Conservation (phyloP, 2,888 invertebrate genomes). For the Pseudococcus viburni region DNA sequence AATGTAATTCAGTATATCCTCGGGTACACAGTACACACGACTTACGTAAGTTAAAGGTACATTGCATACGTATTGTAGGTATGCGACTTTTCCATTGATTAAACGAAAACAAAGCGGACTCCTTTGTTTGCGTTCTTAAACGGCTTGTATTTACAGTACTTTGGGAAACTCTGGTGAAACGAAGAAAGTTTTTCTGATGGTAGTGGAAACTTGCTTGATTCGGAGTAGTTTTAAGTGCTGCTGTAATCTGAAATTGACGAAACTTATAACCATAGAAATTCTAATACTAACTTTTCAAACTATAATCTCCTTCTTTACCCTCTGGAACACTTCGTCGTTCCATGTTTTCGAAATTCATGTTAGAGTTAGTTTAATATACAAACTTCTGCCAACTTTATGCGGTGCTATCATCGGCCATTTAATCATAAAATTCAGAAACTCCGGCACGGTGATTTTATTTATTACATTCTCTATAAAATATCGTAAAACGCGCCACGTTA, state of each 20-base stretch:
- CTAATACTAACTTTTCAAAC: slow-evolving; percentile 61
- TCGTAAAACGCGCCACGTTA: slow-evolving; percentile 13
- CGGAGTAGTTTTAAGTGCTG: slow-evolving; percentile 54
- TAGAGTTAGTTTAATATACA: slow-evolving; percentile 58
- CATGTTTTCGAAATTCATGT: slow-evolving; percentile 50
- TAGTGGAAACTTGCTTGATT: slow-evolving; percentile 50
- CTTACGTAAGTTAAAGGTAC: no score
- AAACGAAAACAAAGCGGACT: slow-evolving; percentile 33
- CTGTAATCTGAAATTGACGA: slow-evolving; percentile 61
- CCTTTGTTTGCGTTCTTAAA: slow-evolving; percentile 51
- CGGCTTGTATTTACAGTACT: slow-evolving; percentile 46
- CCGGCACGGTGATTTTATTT: slow-evolving; percentile 63
- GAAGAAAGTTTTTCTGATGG: slow-evolving; percentile 50
- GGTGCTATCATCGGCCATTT: slow-evolving; percentile 60
- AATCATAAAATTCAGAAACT: slow-evolving; percentile 65
- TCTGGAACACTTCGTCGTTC: slow-evolving; percentile 38
- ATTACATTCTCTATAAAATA: slow-evolving; percentile 50
- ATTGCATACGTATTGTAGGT: neutral
- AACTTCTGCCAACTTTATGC: slow-evolving; percentile 53
- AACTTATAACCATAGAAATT: slow-evolving; percentile 59
- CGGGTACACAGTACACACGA: no score
- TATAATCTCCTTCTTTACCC: slow-evolving; percentile 60
- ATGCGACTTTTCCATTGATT: neutral
- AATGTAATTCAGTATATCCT: no score
- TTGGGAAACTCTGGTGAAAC: slow-evolving; percentile 39